Base-by-base conservation (phyloP, 2,888 invertebrate species). In the Watsonalla cultraria region DNA sequence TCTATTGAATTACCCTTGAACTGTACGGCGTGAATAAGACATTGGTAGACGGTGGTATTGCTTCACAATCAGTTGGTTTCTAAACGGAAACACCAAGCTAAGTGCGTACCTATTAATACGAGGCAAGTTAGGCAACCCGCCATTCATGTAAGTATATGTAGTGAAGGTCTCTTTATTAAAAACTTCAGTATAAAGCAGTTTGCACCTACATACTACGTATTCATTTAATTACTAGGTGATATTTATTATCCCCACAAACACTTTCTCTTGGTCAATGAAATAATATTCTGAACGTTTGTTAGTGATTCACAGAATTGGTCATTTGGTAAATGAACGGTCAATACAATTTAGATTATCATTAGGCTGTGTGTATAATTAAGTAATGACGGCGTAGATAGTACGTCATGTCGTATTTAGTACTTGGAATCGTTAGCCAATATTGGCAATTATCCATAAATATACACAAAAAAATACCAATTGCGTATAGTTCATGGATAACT, bases 21-120 rank as follows among this genome's bases (percentile, higher is more conserved):
- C 50, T 51, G 60, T 70, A 64, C 58, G 60, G 66, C 69, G 54
- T 58, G 64, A 64, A 66, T 70, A 70, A 64, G 72, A 66, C 69
- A 68, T 42, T 42, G 42, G 68, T 60, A 71, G 66, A 65, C 68
- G 62, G 71, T 70, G 69, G 56, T 70, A 64, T 85, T 85, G 80
- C 77, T 61, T 63, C 82, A 85, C 77, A 56, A 68, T 65, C 68
- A 68, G 74, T 70, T 77, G 76, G 80, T 84, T 84, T 85, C 80
- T 78, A 82, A 84, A 85, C 81, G 86, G 85, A 86, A 85, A 84
- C 78, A 70, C 70, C 62, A 69, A 66, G 70, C 75, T 76, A 74
- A 65, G 66, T 65, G 66, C 70, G 76, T 80, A 74, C 76, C 69
- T 78, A 76, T 68, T 72, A 65, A 60, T 59, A 55, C 58, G 57